A percentile compares a stretch with the other conserved stretches of the same genome.
phyloP scores from a whole-genome alignment of 2,113 vertebrate species.

The Hippopotamus amphibius region DNA sequence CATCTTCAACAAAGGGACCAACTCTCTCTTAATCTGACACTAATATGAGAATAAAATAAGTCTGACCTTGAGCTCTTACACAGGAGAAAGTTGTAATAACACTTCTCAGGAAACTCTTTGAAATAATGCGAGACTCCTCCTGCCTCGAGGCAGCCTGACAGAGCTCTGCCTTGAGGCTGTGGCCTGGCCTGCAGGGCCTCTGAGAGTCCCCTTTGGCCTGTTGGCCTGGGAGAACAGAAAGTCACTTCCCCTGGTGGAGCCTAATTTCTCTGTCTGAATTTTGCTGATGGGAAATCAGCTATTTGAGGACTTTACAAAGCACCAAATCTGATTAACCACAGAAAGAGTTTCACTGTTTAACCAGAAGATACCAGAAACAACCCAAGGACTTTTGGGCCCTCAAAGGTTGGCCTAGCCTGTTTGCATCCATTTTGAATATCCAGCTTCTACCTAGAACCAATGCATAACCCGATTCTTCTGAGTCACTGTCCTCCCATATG shows the following conservation, averaged over 20 bases:
- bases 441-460: not conserved
- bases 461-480: not conserved
- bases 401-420: not conserved
- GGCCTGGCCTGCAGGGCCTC: not conserved
- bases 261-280: not conserved
- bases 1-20: not conserved
- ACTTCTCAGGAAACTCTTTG: not conserved
- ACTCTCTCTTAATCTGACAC: not conserved
- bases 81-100: not conserved
- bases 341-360: not conserved
- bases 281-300: not conserved
- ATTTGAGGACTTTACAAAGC: slow-evolving; percentile 18
- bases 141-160: not conserved
- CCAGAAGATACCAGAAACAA: not conserved
- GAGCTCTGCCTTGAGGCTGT: not conserved
- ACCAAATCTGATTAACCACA: not conserved
- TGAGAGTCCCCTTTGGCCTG: not conserved
- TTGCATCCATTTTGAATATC: not conserved
- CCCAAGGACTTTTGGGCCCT: not conserved
- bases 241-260: not conserved
- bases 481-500: not conserved
- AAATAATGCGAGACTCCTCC: not conserved
- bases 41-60: not conserved
- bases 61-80: not conserved
- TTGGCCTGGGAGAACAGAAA: not conserved